Evolutionary conservation across 1,140 invertebrate genomes (phyloP).

Genomic region (Hyles euphorbiae): DNA sequence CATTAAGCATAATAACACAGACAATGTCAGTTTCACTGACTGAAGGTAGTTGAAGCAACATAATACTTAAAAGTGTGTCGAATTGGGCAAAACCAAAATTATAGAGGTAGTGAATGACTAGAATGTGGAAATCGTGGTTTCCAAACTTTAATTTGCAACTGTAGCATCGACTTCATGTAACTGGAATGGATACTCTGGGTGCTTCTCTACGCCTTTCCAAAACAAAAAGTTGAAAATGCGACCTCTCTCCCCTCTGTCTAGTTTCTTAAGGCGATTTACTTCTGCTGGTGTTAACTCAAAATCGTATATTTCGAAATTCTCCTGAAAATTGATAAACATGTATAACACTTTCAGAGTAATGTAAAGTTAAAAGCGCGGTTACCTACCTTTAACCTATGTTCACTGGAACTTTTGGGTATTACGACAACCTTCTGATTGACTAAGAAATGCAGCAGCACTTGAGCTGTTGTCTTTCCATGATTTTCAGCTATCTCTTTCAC

Average conservation of each 20-base stretch:
- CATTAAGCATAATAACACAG: slow-evolving; percentile 4
- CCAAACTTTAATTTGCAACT: too few relatives aligned
- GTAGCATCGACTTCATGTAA: slow-evolving; percentile 6
- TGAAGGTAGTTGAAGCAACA: too few relatives aligned
- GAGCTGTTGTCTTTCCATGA: slow-evolving; percentile 84
- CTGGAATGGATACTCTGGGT: slow-evolving; percentile 79
- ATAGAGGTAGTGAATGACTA: slow-evolving; percentile 24
- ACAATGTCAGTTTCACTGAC: slow-evolving; percentile 8
- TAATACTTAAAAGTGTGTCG: background rate
- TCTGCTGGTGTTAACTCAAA: slow-evolving; percentile 77
- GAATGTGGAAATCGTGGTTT: slow-evolving; percentile 6
- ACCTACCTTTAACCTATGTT: slow-evolving; percentile 78
- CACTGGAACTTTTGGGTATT: slow-evolving; percentile 90
- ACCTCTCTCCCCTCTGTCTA: slow-evolving; percentile 81
- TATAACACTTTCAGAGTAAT: background rate
- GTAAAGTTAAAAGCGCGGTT: background rate
- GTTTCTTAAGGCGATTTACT: slow-evolving; percentile 70
- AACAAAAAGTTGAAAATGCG: slow-evolving; percentile 81
- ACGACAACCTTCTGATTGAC: slow-evolving; percentile 83
- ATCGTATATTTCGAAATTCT: slow-evolving; percentile 80
- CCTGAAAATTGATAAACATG: slow-evolving; percentile 37
- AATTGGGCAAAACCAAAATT: slow-evolving; percentile 3
- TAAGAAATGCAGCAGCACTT: slow-evolving; percentile 86
- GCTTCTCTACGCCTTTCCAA: slow-evolving; percentile 77
- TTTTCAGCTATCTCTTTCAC: slow-evolving; percentile 82